Percentiles rank a stretch among this genome's conserved stretches.
Evolutionary conservation across 1,140 invertebrate genomes (phyloP).

Genomic region (Caenorhabditis briggsae): DNA sequence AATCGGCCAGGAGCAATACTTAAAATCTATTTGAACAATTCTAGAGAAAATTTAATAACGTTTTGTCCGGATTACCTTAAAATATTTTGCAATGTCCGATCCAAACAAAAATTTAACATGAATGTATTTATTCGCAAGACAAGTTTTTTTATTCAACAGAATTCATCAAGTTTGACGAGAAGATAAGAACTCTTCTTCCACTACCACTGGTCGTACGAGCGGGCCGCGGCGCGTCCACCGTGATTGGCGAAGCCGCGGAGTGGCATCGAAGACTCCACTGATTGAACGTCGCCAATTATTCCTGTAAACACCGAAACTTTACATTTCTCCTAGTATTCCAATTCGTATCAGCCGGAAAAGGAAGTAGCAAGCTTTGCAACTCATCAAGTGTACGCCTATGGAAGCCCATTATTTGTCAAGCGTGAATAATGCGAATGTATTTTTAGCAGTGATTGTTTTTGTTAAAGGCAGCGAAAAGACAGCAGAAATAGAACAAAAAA

Average conservation of each 20-base stretch:
- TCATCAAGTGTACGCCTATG: constrained; percentile 15
- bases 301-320: constrained; percentile 50
- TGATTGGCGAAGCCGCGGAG: constrained; percentile 38
- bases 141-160: background rate
- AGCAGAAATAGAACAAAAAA: background rate
- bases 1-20: too few relatives aligned
- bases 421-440: background rate
- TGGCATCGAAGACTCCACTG: constrained; percentile 41
- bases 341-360: too few relatives aligned
- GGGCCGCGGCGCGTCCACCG: constrained; percentile 45
- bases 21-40: too few relatives aligned
- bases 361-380: constrained; percentile 6
- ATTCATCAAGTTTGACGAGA: constrained; percentile 47
- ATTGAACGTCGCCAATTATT: constrained; percentile 57
- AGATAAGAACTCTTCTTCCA: constrained; percentile 44
- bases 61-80: background rate
- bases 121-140: constrained; percentile 21
- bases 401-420: background rate
- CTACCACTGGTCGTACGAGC: constrained; percentile 40
- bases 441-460: background rate
- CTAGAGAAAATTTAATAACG: too few relatives aligned
- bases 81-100: background rate
- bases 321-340: background rate
- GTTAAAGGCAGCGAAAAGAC: constrained; percentile 25
- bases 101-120: background rate